Evolutionary conservation across 2,797 vertebrate species (phyloP).

Genomic region (Enteromius paludinosus): DNA sequence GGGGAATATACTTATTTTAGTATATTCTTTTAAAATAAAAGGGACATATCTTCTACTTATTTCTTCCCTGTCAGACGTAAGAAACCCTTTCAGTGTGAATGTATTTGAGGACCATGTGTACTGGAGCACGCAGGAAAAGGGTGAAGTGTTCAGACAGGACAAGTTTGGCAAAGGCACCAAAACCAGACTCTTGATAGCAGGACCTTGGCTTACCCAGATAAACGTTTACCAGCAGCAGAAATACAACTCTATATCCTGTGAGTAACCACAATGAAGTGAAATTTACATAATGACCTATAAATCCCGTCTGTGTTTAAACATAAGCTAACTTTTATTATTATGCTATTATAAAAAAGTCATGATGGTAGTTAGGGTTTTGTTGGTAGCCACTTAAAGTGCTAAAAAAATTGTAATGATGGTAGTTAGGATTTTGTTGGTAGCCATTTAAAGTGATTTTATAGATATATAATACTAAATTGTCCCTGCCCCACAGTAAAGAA

Average conservation of each 20-base stretch:
- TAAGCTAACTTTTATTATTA: slow-evolving; percentile 6
- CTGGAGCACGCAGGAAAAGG: slow-evolving; percentile 93
- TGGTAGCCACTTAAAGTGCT: neutral
- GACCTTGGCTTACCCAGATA: slow-evolving; percentile 97
- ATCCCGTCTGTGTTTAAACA: neutral
- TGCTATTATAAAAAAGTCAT: neutral
- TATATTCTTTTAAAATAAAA: neutral
- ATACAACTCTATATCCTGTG: slow-evolving; percentile 88
- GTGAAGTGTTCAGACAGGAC: slow-evolving; percentile 93
- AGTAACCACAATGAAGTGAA: slow-evolving; percentile 44
- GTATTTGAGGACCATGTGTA: slow-evolving; percentile 95
- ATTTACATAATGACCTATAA: neutral
- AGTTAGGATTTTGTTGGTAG: neutral
- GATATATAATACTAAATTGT: neutral
- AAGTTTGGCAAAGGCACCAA: slow-evolving; percentile 92
- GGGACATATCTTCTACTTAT: slow-evolving; percentile 55
- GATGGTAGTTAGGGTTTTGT: neutral
- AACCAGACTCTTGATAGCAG: slow-evolving; percentile 91
- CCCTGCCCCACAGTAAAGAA: slow-evolving; percentile 79
- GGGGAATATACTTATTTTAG: neutral
- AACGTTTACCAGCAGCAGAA: slow-evolving; percentile 93
- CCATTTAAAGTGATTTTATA: neutral
- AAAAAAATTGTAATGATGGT: neutral
- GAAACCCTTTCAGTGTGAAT: slow-evolving; percentile 91
- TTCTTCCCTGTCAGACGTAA: slow-evolving; percentile 76